Base-by-base conservation (phyloP, 2,113 vertebrate genomes). In the Ailurus styani region DNA sequence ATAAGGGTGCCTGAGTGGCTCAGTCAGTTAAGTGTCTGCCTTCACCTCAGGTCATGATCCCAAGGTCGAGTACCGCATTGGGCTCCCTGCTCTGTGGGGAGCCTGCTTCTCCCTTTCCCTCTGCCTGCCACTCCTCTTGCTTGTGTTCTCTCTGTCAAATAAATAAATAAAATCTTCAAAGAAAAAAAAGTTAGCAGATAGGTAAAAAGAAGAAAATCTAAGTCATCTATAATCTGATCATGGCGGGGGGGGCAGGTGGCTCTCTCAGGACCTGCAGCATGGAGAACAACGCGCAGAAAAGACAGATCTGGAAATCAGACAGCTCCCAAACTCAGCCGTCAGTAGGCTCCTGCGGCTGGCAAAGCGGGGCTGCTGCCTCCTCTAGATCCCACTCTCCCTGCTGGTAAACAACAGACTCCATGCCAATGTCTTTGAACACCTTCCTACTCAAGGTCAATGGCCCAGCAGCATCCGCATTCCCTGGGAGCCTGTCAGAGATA, bases 291-390 rank as follows among this genome's bases (percentile, higher is more conserved):
- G 6, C 0, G 2, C 23, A 37, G 7, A 55, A 82, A 20, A 31
- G 7, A 23, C 2, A 1, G 1, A 1, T 52, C 23, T 27, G 79
- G 40, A 62, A 62, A 70, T 10, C 3, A 7, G 20, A 34, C 21
- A 25, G 40, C 25, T 42, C 29, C n/a, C n/a, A 1, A 3, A 2
- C 18, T 7, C 90, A 18, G 31, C 6, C 4, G 5, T 47, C 54
- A 29, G 68, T 0, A 4, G 23, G 31, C 34, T 10, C 40, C 2
- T 15, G 20, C 0, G 0, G 20, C 21, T 5, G 13, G 31, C 21
- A 8, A 37, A 64, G 6, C 34, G 45, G 47, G 27, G 20, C 34
- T 2, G 3, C 54, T 14, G 7, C 34, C 34, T 23, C 50, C 64
- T 52, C 55, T 40, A 7, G 9, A 40, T 5, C 40, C 31, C 79